Percentiles rank a stretch among this genome's conserved stretches.
These are phyloP conservation scores for Gymnothorax javanicus DNA, from an alignment of 2,797 vertebrate genomes.

Conservation along the genomic window DNA sequence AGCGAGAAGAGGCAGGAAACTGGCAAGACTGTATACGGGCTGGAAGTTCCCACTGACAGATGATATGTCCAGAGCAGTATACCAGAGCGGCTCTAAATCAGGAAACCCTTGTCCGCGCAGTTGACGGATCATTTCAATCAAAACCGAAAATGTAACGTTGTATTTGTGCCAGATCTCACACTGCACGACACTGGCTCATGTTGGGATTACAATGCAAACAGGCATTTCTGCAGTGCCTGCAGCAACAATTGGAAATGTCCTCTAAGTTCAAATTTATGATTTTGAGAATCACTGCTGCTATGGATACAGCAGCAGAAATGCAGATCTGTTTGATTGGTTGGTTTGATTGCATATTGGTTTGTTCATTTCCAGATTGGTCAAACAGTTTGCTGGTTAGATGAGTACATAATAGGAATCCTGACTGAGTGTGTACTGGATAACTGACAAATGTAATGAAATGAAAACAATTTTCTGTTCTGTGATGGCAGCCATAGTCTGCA, in stretches of 20 bases:
- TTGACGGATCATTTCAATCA: background rate
- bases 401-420: background rate
- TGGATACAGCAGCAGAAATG: background rate
- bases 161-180: background rate
- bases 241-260: background rate
- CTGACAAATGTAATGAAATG: background rate
- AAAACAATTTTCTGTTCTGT: background rate
- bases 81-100: background rate
- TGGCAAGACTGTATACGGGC: background rate
- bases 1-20: slow-evolving; percentile 12
- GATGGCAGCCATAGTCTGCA: background rate
- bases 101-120: background rate
- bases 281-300: background rate
- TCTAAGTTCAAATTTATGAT: background rate
- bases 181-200: background rate
- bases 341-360: background rate
- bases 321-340: background rate
- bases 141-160: background rate
- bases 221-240: background rate
- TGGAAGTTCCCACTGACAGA: background rate
- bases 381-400: background rate
- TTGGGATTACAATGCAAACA: background rate
- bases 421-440: background rate
- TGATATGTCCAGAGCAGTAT: background rate
- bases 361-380: background rate